Base-by-base conservation (phyloP, 2,113 vertebrate species). In the Apus apus region DNA sequence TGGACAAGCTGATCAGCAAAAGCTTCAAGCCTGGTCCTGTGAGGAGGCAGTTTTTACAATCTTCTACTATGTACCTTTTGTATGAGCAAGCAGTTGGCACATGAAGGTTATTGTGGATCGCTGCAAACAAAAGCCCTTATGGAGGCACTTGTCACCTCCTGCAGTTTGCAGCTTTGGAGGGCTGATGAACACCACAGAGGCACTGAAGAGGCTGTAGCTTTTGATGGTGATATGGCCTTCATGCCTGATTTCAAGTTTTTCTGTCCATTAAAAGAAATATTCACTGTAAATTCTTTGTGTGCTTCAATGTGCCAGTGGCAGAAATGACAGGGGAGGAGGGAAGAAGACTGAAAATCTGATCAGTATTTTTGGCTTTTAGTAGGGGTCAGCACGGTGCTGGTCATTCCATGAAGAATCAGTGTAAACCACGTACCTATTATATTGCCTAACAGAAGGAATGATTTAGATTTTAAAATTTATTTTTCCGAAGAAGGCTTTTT, bases 1-100 rank as follows among this genome's bases (percentile, higher is more conserved):
- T 74, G 38, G 32, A 56, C 65, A 95, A 82, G 46, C n/a, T 83
- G 67, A 80, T 93, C 36, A 86, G 64, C 72, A 90, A 61, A 93
- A 95, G 15, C 25, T 70, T 93, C 60, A 93, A 45, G 22, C n/a
- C 43, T 62, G 51, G 25, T 73, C 56, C 45, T 61, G 20, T 29
- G 54, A 92, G 73, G 73, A 48, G 45, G 18, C 71, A 1, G 48
- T 67, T 91, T 94, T 54, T 74, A 16, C 34, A 67, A 22, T 30
- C 45, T 86, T 89, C 75, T 56, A 29, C 48, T 27, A 15, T 6
- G 18, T 80, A 38, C 26, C 15, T 94, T 94, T 87, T 57, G 30
- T 78, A 32, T 0, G 1, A 65, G 30, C 65, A 61, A 65, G 60
- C 60, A 64, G 32, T 11, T 81, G 83, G 60, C 2, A 2, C 12